Base-by-base conservation (phyloP, 2,797 vertebrate genomes). In the Trachops cirrhosus region DNA sequence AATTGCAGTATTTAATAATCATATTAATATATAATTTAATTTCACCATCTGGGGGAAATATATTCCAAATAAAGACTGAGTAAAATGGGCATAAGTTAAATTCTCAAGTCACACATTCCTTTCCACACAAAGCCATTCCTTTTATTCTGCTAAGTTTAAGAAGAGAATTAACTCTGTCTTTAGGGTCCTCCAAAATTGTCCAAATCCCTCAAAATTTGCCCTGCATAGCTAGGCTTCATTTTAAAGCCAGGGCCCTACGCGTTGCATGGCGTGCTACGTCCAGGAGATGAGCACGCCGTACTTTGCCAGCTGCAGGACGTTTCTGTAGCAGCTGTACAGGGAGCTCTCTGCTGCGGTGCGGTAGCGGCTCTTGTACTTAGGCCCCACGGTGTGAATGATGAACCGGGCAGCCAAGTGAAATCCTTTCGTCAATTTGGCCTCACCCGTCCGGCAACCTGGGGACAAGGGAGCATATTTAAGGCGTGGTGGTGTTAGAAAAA, bases 331-430 rank as follows among this genome's bases (percentile, higher is more conserved):
- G 99, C 99, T 99, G 98, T 99, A 99, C 0, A 99, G 98, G 3
- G 99, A 99, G 70, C 99, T 99, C 98, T 99, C 99, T 0, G 99
- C 99, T 0, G 99, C 99, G 0, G 99, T 99, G 95, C 99, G 98
- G 96, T 99, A 99, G 93, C 99, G 99, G 97, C 98, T 98, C 97
- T 99, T 99, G 98, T 99, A 99, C 95, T 99, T 99, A 5, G 99
- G 99, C 50, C 99, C 99, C 96, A 99, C 99, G 0, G 99, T 99
- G 98, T 99, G 99, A 95, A 99, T 98, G 98, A 99, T 99, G 98
- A 99, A 99, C 52, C 99, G 98, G 0, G 99, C 99, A 2, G 99
- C 99, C 97, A 99, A 98, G 93, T 99, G 99, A 97, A 99, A 99
- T 11, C 99, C 99, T 98, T 99, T 99, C 0, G 99, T 99, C 97